These are phyloP conservation scores for Limnothrissa miodon DNA, from an alignment of 2,113 vertebrate species.

Conservation along the genomic window DNA sequence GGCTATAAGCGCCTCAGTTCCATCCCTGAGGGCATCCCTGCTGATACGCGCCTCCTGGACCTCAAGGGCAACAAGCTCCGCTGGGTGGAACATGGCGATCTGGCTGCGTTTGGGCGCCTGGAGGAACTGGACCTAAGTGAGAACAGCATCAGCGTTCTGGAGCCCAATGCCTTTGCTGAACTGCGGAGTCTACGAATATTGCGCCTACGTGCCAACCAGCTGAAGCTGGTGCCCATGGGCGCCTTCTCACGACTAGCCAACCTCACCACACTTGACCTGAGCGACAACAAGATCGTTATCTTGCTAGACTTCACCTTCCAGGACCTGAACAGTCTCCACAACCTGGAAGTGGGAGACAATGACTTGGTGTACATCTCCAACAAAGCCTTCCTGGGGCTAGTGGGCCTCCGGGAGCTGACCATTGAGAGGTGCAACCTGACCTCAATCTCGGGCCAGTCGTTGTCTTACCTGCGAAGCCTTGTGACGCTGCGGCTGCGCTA, in stretches of 20 bases:
- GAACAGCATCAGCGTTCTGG: slow-evolving; percentile 88
- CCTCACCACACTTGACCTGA: slow-evolving; percentile 90
- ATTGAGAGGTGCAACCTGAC: slow-evolving; percentile 96
- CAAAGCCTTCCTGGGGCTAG: slow-evolving; percentile 87
- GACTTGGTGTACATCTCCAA: slow-evolving; percentile 96
- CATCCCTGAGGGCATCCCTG: slow-evolving; percentile 87
- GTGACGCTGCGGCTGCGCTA: slow-evolving; percentile 85
- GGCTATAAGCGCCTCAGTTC: slow-evolving; percentile 83
- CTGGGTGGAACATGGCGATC: slow-evolving; percentile 87
- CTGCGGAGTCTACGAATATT: slow-evolving; percentile 81
- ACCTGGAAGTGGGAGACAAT: slow-evolving; percentile 91
- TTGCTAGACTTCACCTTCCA: slow-evolving; percentile 94
- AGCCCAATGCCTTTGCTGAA: slow-evolving; percentile 88
- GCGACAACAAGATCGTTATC: slow-evolving; percentile 94
- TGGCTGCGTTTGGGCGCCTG: slow-evolving; percentile 76
- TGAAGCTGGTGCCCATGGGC: slow-evolving; percentile 89
- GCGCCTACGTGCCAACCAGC: slow-evolving; percentile 85
- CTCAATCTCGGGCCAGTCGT: slow-evolving; percentile 84
- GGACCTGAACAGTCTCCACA: slow-evolving; percentile 82
- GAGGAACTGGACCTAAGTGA: slow-evolving; percentile 94
- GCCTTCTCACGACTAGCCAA: slow-evolving; percentile 88
- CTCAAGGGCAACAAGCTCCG: slow-evolving; percentile 90
- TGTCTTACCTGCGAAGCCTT: slow-evolving; percentile 88
- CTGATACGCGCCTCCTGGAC: slow-evolving; percentile 84
- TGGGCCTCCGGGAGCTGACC: slow-evolving; percentile 84